Evolutionary conservation across 2,113 vertebrate species (phyloP).

Genomic region (Cryptomyrus ogoouensis): DNA sequence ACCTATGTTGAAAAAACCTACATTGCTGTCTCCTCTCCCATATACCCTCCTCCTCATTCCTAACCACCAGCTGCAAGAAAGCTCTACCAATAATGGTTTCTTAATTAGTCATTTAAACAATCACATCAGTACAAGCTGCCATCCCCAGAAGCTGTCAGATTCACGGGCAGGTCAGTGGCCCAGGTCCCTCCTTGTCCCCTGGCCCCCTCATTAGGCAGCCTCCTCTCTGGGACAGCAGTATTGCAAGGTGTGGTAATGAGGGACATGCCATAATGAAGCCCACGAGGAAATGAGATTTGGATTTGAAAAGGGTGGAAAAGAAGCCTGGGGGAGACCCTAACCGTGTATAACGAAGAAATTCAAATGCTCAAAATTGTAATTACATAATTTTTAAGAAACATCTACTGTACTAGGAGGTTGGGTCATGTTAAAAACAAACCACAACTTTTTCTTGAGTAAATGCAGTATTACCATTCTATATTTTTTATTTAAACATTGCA

Average conservation of each 20-base stretch:
- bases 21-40: slow-evolving; percentile 21
- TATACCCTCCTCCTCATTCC: slow-evolving; percentile 7
- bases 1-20: neutral
- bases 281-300: slow-evolving; percentile 25
- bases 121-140: slow-evolving; percentile 30
- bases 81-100: slow-evolving; percentile 32
- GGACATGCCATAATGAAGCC: slow-evolving; percentile 20
- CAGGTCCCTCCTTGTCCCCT: slow-evolving; percentile 20
- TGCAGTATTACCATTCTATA: neutral
- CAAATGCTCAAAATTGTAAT: slow-evolving; percentile 21
- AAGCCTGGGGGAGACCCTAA: slow-evolving; percentile 9
- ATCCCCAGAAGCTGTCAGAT: slow-evolving; percentile 34
- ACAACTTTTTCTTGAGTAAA: neutral
- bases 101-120: slow-evolving; percentile 41
- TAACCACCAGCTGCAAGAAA: slow-evolving; percentile 34
- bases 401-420: neutral
- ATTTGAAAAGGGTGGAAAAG: slow-evolving; percentile 15
- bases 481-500: neutral
- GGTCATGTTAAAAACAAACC: neutral
- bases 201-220: slow-evolving; percentile 34
- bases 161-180: slow-evolving; percentile 32
- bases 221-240: slow-evolving; percentile 7
- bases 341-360: neutral
- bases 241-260: slow-evolving; percentile 30
- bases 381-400: slow-evolving; percentile 26